Evolutionary conservation across 2,797 vertebrate genomes (phyloP).

Genomic region (Chromobotia macracanthus): DNA sequence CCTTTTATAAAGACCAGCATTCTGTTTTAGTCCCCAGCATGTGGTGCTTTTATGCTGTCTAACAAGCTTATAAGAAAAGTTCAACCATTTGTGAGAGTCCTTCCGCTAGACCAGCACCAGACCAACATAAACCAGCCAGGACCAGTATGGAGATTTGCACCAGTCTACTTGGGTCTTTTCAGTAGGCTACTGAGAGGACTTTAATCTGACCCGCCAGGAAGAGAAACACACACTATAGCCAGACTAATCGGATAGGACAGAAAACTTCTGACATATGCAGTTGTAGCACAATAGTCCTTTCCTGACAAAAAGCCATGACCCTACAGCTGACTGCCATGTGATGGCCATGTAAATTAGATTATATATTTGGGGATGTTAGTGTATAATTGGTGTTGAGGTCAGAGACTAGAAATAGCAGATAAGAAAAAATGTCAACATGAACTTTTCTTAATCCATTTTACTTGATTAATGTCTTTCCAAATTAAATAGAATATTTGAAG

Average conservation of each 20-base stretch:
- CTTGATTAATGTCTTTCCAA: background rate
- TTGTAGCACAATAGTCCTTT: background rate
- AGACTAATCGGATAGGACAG: constrained; percentile 47
- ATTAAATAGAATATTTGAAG: background rate
- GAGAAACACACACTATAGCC: constrained; percentile 59
- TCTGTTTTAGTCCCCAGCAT: too few relatives aligned
- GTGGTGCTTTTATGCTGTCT: too few relatives aligned
- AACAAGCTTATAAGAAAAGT: too few relatives aligned
- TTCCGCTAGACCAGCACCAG: background rate
- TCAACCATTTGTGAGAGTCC: too few relatives aligned
- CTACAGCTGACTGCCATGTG: constrained; percentile 31
- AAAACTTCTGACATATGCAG: constrained; percentile 11
- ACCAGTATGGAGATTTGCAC: too few relatives aligned
- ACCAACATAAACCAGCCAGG: constrained; percentile 18
- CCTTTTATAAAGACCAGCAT: too few relatives aligned
- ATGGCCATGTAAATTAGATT: constrained; percentile 17
- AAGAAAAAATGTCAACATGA: background rate
- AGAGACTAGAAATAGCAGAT: background rate
- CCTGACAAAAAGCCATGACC: constrained; percentile 32
- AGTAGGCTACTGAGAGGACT: too few relatives aligned
- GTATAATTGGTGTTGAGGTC: background rate
- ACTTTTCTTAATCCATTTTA: background rate
- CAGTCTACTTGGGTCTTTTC: too few relatives aligned
- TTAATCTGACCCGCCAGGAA: constrained; percentile 69
- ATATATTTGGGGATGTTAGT: background rate